Evolutionary conservation across 2,797 vertebrate species (phyloP).

Genomic region (Momotus momota): DNA sequence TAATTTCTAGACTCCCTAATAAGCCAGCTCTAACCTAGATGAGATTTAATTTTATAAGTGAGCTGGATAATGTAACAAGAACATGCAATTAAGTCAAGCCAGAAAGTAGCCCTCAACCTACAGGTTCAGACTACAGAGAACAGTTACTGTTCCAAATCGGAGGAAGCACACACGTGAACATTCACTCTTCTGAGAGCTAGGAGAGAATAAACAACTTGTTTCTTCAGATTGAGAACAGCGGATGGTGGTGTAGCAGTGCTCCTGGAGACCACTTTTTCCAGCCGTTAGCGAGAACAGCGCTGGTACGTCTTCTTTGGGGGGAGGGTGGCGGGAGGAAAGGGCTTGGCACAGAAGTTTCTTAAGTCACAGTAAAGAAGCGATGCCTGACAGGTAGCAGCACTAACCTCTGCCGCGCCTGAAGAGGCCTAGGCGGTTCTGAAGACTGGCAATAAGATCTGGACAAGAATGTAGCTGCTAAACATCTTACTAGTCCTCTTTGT

Average conservation of each 20-base stretch:
- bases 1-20: background rate
- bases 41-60: background rate
- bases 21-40: background rate
- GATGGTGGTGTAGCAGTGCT: background rate
- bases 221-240: background rate
- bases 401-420: background rate
- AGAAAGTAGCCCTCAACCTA: background rate
- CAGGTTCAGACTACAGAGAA: background rate
- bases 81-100: background rate
- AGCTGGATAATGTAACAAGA: background rate
- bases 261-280: background rate
- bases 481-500: background rate
- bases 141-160: background rate
- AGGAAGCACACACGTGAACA: background rate
- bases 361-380: background rate
- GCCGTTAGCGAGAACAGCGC: background rate
- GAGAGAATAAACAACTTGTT: background rate
- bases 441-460: background rate
- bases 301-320: background rate
- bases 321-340: background rate
- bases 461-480: background rate
- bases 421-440: background rate
- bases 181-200: background rate
- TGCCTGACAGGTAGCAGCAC: background rate
- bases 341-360: background rate